phyloP scores from a whole-genome alignment of 2,888 invertebrate species.

The Cephalotes varians region DNA sequence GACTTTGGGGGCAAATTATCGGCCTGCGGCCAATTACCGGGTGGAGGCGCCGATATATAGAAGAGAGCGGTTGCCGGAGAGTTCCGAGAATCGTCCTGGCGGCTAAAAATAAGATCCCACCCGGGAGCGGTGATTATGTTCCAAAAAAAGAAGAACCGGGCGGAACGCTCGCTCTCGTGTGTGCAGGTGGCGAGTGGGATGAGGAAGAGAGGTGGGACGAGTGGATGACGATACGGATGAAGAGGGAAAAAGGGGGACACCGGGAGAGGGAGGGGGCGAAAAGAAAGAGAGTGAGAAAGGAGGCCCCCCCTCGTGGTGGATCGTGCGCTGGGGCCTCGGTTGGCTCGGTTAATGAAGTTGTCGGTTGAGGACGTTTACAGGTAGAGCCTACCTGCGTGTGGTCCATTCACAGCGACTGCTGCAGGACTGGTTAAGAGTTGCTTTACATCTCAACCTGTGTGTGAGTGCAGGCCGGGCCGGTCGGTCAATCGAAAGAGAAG shows the following conservation, averaged over 20 bases:
- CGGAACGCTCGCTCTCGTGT: constrained; percentile 73
- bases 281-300: constrained; percentile 50
- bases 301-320: constrained; percentile 27
- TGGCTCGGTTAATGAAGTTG: constrained; percentile 85
- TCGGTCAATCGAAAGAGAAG: neutral
- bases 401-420: constrained; percentile 82
- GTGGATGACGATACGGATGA: constrained; percentile 42
- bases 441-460: constrained; percentile 78
- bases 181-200: constrained; percentile 71
- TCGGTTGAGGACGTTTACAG: constrained; percentile 85
- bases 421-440: constrained; percentile 82
- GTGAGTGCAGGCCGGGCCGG: constrained; percentile 4
- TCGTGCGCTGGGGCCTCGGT: constrained; percentile 76
- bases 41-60: constrained; percentile 73
- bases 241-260: constrained; percentile 40
- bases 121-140: constrained; percentile 84
- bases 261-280: constrained; percentile 31
- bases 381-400: constrained; percentile 84
- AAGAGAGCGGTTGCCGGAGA: constrained; percentile 70
- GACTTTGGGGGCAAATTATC: constrained; percentile 82
- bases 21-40: constrained; percentile 81
- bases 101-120: constrained; percentile 85
- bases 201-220: constrained; percentile 57
- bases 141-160: constrained; percentile 78
- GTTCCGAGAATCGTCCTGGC: constrained; percentile 82